phyloP scores from a whole-genome alignment of 2,113 vertebrate genomes.

The Percopsis transmontana region DNA sequence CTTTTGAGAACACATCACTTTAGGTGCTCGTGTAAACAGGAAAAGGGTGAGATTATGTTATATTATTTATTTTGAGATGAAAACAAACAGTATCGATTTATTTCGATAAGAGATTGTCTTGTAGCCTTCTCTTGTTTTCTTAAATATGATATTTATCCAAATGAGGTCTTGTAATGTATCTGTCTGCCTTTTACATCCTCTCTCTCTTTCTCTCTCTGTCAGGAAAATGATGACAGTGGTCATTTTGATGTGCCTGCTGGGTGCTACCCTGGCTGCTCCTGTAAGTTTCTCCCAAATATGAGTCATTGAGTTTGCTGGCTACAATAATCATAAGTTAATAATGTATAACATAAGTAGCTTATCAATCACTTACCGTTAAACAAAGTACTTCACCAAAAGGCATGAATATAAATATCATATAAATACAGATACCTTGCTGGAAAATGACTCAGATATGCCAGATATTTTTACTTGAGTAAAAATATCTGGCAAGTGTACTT shows the following conservation, averaged over 20 bases:
- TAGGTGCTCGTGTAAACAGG: slow-evolving; percentile 8
- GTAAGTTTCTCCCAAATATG: slow-evolving; percentile 57
- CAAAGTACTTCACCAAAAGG: too few relatives aligned
- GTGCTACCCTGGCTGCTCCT: slow-evolving; percentile 59
- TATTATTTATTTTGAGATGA: neutral
- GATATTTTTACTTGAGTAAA: too few relatives aligned
- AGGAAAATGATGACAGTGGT: slow-evolving; percentile 44
- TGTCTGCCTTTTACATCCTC: neutral
- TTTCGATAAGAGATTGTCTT: neutral
- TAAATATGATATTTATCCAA: neutral
- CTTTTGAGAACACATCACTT: slow-evolving; percentile 12
- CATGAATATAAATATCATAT: too few relatives aligned
- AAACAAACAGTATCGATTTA: neutral
- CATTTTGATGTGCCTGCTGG: slow-evolving; percentile 62
- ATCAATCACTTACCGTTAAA: neutral
- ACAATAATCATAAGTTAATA: too few relatives aligned
- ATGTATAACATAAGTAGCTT: too few relatives aligned
- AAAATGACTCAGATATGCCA: too few relatives aligned
- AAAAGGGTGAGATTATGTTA: slow-evolving; percentile 46
- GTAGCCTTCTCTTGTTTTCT: neutral
- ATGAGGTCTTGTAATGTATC: neutral
- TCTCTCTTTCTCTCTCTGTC: neutral
- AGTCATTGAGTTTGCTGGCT: neutral
- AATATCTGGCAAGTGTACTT: too few relatives aligned
- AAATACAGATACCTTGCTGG: too few relatives aligned